These are phyloP conservation scores for Microchrysa polita DNA, from an alignment of 2,888 invertebrate species.

Conservation along the genomic window DNA sequence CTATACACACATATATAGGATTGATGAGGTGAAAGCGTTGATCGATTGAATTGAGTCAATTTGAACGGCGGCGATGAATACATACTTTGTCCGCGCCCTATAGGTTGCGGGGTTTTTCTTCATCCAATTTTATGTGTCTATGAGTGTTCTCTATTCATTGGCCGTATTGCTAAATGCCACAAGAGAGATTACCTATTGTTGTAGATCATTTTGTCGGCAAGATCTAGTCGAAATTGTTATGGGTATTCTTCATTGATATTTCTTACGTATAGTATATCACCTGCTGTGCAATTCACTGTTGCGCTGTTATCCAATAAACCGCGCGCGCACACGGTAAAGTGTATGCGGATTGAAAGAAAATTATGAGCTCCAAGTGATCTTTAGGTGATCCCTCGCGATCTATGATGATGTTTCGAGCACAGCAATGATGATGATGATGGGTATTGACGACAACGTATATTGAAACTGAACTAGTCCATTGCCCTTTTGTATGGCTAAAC, in stretches of 20 bases:
- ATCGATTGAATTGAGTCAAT: conserved; percentile 20
- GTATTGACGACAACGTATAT: background rate
- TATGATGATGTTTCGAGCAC: background rate
- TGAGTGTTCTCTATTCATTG: too few species aligned
- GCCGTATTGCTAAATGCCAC: background rate
- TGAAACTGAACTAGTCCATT: too few species aligned
- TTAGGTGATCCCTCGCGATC: background rate
- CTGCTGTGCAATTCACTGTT: conserved; percentile 17
- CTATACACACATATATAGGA: too few species aligned
- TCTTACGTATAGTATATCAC: background rate
- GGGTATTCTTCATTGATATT: background rate
- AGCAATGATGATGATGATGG: background rate
- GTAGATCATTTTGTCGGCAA: background rate
- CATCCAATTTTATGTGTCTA: background rate
- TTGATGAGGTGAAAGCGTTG: conserved; percentile 47
- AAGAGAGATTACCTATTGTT: background rate
- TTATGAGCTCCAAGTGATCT: background rate
- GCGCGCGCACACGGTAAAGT: background rate
- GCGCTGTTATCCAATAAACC: background rate
- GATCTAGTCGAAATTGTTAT: background rate
- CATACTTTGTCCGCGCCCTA: too few species aligned
- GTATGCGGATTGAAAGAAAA: background rate
- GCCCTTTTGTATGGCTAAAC: background rate
- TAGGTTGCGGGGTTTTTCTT: background rate
- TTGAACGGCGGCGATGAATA: too few species aligned